Evolutionary conservation across 2,888 invertebrate species (phyloP).

Genomic region (Selenia dentaria): DNA sequence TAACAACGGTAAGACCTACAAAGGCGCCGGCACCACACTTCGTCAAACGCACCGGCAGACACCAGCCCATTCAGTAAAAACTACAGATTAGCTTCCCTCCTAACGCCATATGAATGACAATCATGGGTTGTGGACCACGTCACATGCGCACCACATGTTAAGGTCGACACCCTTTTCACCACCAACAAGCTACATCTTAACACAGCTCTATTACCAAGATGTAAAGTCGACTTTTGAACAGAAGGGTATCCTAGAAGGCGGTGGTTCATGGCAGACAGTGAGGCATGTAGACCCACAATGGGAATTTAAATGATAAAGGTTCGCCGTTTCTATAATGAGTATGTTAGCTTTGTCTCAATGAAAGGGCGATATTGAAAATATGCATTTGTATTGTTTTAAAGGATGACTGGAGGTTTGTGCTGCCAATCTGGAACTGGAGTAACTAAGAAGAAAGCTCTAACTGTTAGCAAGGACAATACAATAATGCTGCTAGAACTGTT

Average conservation of each 20-base stretch:
- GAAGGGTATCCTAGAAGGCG: not conserved
- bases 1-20: not conserved
- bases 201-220: conserved; percentile 6
- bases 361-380: conserved; percentile 16
- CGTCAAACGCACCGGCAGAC: conserved; percentile 13
- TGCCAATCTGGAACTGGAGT: not conserved
- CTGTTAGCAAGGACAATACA: too few relatives aligned
- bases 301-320: conserved; percentile 47
- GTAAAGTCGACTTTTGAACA: conserved; percentile 12
- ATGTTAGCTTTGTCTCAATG: conserved; percentile 25
- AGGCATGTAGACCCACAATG: conserved; percentile 44
- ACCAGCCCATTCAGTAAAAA: conserved; percentile 14
- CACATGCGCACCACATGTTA: conserved; percentile 39
- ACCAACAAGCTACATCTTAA: not conserved
- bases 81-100: conserved; percentile 9
- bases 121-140: conserved; percentile 18
- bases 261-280: conserved; percentile 29
- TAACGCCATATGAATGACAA: conserved; percentile 31
- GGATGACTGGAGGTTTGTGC: conserved; percentile 6
- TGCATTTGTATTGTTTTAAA: not conserved
- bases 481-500: too few relatives aligned
- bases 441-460: not conserved
- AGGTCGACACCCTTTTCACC: conserved; percentile 39
- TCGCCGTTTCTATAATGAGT: conserved; percentile 39
- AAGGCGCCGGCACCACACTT: not conserved